Percentiles rank a stretch among this genome's conserved stretches.
These are phyloP conservation scores for Pseudorectes ferrugineus DNA, from an alignment of 2,113 vertebrate genomes.

Conservation along the genomic window DNA sequence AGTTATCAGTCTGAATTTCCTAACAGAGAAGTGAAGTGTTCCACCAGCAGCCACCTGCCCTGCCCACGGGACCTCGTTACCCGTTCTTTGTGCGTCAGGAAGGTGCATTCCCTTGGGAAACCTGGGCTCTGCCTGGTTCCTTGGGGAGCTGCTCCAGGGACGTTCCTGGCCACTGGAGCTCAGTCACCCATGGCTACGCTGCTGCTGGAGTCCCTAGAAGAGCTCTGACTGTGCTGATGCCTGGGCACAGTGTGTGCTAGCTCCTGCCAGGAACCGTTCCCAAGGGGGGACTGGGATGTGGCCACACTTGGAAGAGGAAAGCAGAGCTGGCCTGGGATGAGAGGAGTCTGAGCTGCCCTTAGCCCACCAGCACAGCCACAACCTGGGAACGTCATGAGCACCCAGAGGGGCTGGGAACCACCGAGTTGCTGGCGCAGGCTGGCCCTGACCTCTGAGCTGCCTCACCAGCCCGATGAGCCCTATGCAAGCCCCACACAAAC, in stretches of 20 bases:
- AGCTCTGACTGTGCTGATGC: accelerated
- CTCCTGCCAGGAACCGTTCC: not conserved
- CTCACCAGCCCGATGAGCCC: not conserved
- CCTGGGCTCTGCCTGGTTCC: accelerated
- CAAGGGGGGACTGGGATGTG: not conserved
- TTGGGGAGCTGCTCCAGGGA: not conserved
- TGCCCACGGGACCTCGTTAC: not conserved
- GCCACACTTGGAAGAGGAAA: not conserved
- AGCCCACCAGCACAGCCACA: not conserved
- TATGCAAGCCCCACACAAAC: not conserved
- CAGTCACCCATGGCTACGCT: not conserved
- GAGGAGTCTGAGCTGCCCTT: accelerated
- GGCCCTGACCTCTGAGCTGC: too few relatives aligned
- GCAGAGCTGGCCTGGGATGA: not conserved
- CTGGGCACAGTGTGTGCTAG: accelerated
- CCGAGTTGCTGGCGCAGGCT: accelerated
- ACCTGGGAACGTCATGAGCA: not conserved
- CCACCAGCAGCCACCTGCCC: not conserved
- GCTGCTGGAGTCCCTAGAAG: not conserved
- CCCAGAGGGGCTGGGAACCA: not conserved
- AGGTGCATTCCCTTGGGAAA: not conserved
- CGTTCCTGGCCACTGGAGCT: not conserved
- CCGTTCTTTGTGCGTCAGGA: accelerated
- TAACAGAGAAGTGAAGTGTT: not conserved
- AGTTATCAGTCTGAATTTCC: not conserved